Conservation (phyloP, 2,888 invertebrate species). For the Torymus auratus region DNA sequence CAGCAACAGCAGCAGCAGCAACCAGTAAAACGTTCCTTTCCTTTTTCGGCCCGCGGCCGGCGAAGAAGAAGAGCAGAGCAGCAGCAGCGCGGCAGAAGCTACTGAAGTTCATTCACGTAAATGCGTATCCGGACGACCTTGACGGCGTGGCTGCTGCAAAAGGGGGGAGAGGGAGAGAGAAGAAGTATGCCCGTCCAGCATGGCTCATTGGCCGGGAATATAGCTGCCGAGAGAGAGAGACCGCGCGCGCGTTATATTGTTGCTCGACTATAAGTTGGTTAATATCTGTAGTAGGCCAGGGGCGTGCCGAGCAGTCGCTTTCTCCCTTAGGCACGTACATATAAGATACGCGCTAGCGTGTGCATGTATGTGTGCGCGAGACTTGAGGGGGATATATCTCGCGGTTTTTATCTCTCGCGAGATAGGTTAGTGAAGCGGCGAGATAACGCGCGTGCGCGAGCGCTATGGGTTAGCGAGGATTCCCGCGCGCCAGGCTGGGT, state of each 20-base stretch:
- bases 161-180: too few species aligned
- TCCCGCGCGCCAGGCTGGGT: conserved; percentile 34
- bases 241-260: too few species aligned
- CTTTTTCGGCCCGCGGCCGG: conserved; percentile 48
- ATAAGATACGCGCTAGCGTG: too few species aligned
- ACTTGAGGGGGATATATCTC: too few species aligned
- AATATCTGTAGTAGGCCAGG: conserved; percentile 57
- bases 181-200: too few species aligned
- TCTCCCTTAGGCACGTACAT: conserved; percentile 52
- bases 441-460: background rate
- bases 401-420: conserved; percentile 20
- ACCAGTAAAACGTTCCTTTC: conserved; percentile 48
- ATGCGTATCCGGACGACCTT: conserved; percentile 42
- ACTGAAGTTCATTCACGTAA: conserved; percentile 46
- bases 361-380: too few species aligned
- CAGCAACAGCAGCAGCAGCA: background rate
- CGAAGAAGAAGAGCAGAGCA: conserved; percentile 54
- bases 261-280: conserved; percentile 38
- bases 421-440: conserved; percentile 17
- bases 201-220: too few species aligned
- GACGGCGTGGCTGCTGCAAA: conserved; percentile 11
- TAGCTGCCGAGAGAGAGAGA: too few species aligned
- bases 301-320: conserved; percentile 61
- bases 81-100: conserved; percentile 22
- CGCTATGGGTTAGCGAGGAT: conserved; percentile 11